phyloP scores from a whole-genome alignment of 37 sponge, comb jelly and placozoan species.

The Tethya wilhelma region DNA sequence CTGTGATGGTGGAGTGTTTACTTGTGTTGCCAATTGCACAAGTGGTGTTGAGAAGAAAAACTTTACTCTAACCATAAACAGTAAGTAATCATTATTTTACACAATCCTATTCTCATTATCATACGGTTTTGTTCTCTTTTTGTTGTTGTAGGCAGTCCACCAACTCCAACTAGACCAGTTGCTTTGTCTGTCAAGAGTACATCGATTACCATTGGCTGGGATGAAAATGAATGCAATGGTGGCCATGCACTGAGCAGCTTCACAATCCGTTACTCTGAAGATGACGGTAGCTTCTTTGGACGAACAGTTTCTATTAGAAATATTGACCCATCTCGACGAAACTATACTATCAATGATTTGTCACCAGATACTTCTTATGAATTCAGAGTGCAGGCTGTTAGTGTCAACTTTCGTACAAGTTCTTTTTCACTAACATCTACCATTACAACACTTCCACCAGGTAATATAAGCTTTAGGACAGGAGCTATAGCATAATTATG shows the following conservation, averaged over 20 bases:
- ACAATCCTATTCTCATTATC: not conserved
- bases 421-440: not conserved
- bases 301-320: not conserved
- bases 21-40: conserved; percentile 14
- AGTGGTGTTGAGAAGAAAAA: not conserved
- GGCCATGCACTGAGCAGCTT: conserved; percentile 7
- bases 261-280: not conserved
- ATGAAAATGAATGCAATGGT: conserved; percentile 14
- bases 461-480: too few species aligned
- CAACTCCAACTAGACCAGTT: not conserved
- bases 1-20: conserved; percentile 31
- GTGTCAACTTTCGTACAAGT: not conserved
- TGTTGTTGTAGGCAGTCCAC: conserved; percentile 16
- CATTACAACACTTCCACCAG: conserved; percentile 25
- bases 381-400: conserved; percentile 15
- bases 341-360: conserved; percentile 21
- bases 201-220: conserved; percentile 17
- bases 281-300: not conserved
- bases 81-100: conserved; percentile 47
- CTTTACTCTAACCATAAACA: conserved; percentile 21
- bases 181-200: not conserved
- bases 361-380: conserved; percentile 5
- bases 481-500: too few species aligned
- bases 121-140: not conserved
- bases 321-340: not conserved